Conservation (phyloP, 2,888 invertebrate species). For the Ectemnius cavifrons region DNA sequence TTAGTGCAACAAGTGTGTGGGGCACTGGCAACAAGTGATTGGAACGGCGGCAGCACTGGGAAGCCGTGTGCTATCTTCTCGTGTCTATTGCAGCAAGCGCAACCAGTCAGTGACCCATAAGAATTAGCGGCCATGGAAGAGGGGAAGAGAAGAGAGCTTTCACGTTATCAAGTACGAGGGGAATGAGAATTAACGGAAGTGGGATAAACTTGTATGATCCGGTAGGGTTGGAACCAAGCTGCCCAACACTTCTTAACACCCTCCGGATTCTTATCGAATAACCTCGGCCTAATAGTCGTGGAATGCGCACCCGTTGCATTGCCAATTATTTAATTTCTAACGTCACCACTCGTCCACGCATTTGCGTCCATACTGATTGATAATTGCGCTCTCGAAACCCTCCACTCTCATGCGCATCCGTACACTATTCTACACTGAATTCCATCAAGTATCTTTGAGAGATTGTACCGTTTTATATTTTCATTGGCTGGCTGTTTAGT, state of each 20-base stretch:
- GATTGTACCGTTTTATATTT: not conserved
- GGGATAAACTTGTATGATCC: constrained; percentile 72
- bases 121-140: constrained; percentile 63
- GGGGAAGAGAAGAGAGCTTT: constrained; percentile 57
- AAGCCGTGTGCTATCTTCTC: constrained; percentile 60
- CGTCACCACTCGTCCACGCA: no score
- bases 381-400: not conserved
- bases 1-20: constrained; percentile 43
- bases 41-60: constrained; percentile 50
- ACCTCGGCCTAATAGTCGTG: not conserved
- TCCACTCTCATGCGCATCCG: not conserved
- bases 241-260: constrained; percentile 39
- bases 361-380: constrained; percentile 13
- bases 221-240: constrained; percentile 56
- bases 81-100: constrained; percentile 56
- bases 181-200: constrained; percentile 73
- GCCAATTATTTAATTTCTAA: not conserved
- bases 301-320: not conserved
- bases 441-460: constrained; percentile 6
- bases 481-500: no score
- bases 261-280: constrained; percentile 17
- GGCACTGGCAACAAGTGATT: constrained; percentile 47
- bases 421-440: not conserved
- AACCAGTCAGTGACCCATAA: constrained; percentile 74
- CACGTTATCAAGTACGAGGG: constrained; percentile 52